These are phyloP conservation scores for Pelobates cultripes DNA, from an alignment of 2,797 vertebrate genomes.

Conservation along the genomic window DNA sequence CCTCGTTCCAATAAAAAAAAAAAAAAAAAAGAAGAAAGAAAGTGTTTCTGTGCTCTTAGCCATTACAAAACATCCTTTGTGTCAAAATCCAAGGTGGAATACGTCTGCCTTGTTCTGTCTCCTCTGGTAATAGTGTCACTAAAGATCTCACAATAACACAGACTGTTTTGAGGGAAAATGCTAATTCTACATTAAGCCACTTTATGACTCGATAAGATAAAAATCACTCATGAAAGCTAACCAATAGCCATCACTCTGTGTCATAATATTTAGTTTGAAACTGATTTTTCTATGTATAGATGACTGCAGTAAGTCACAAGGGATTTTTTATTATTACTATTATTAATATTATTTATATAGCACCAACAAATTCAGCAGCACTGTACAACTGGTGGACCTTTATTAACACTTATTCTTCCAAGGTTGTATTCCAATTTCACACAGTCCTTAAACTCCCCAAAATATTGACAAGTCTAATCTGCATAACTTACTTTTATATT, in stretches of 20 bases:
- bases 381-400: no score
- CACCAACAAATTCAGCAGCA: no score
- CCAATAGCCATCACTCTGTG: background rate
- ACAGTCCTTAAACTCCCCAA: no score
- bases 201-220: background rate
- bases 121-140: background rate
- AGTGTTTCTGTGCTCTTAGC: background rate
- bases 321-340: no score
- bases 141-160: background rate
- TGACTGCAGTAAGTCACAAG: background rate
- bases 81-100: background rate
- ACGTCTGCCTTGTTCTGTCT: background rate
- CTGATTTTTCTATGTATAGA: background rate
- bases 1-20: background rate
- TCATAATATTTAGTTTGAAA: background rate
- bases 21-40: background rate
- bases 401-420: no score
- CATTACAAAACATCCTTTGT: constrained; percentile 16
- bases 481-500: no score
- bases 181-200: background rate
- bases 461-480: no score
- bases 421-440: no score
- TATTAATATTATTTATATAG: no score
- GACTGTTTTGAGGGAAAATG: background rate
- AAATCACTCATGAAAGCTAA: background rate